Conservation (phyloP, 2,113 vertebrate genomes). For the Taxidea taxus region DNA sequence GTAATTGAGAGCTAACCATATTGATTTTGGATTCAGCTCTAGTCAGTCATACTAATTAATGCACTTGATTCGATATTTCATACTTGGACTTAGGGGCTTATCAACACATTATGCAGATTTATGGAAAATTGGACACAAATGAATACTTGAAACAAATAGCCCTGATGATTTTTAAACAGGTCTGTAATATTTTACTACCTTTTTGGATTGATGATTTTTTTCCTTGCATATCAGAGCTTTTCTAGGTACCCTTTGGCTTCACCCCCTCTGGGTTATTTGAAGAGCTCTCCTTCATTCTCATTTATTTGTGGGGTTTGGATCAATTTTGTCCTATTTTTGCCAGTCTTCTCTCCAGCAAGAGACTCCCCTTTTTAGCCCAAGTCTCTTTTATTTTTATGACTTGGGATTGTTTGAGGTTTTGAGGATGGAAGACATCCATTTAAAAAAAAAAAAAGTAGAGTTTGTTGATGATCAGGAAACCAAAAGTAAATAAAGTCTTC, state of each 20-base stretch:
- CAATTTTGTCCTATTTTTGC: neutral
- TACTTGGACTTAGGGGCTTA: constrained; percentile 60
- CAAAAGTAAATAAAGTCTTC: neutral
- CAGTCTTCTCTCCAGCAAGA: neutral
- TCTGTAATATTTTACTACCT: neutral
- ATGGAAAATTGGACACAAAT: constrained; percentile 56
- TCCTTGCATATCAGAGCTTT: neutral
- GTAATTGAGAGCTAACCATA: constrained; percentile 65
- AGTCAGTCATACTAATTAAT: constrained; percentile 65
- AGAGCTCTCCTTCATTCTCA: neutral
- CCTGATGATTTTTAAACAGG: constrained; percentile 16
- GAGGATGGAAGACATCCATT: neutral
- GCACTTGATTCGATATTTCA: constrained; percentile 59
- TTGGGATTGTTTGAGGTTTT: neutral
- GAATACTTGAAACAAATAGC: constrained; percentile 33
- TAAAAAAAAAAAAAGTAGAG: constrained; percentile 21
- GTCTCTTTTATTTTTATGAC: constrained; percentile 13
- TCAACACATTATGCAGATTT: constrained; percentile 69
- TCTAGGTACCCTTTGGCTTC: neutral
- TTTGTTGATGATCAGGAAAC: neutral
- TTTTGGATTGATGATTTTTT: neutral
- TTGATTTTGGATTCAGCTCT: constrained; percentile 55
- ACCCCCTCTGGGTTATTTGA: neutral
- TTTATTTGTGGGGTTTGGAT: neutral
- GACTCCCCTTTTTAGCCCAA: neutral